Evolutionary conservation across 1,140 invertebrate genomes (phyloP).

Genomic region (Oppia nitens): DNA sequence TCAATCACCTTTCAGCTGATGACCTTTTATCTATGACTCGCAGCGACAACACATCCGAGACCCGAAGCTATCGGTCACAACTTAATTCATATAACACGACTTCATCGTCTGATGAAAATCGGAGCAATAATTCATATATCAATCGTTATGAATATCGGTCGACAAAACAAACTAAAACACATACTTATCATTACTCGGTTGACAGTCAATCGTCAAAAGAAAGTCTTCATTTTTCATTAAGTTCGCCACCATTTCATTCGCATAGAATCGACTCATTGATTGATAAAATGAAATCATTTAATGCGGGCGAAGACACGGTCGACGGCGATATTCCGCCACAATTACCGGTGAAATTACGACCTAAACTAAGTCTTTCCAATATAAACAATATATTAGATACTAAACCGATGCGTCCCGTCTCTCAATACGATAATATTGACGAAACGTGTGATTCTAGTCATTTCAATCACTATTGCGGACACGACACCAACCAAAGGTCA

Average conservation of each 20-base stretch:
- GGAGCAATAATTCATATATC: neutral
- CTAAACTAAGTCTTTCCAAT: neutral
- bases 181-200: too few species aligned
- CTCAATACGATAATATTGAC: constrained; percentile 13
- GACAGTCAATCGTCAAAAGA: neutral
- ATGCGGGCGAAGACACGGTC: neutral
- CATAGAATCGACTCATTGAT: neutral
- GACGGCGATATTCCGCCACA: constrained; percentile 1
- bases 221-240: neutral
- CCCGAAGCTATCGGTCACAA: neutral
- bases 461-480: neutral
- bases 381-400: neutral
- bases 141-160: neutral
- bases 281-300: neutral
- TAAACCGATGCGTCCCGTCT: neutral
- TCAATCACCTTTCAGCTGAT: neutral
- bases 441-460: neutral
- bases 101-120: neutral
- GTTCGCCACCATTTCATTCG: neutral
- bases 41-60: neutral
- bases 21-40: neutral
- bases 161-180: neutral
- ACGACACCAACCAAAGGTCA: constrained; percentile 1
- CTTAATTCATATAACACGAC: neutral
- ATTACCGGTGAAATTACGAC: constrained; percentile 7